These are phyloP conservation scores for Aricia artaxerxes DNA, from an alignment of 2,888 invertebrate genomes.

Conservation along the genomic window DNA sequence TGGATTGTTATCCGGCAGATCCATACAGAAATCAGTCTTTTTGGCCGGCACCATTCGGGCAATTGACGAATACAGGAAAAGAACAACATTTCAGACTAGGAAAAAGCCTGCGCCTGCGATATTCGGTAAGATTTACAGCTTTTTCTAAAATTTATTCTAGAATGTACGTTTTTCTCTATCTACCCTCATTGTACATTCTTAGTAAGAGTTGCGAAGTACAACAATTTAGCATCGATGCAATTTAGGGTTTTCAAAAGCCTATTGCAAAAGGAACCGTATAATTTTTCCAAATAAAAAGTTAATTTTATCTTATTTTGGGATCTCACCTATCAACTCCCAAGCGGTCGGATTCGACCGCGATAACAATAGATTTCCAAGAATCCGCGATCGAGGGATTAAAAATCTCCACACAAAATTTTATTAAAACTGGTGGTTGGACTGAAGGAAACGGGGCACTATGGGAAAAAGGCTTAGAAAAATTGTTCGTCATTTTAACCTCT, in stretches of 20 bases:
- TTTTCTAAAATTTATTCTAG: conserved; percentile 2
- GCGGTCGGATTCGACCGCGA: no score
- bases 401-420: no score
- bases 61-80: conserved; percentile 92
- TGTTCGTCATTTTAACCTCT: no score
- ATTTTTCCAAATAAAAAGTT: no score
- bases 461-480: no score
- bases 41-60: conserved; percentile 94
- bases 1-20: conserved; percentile 89
- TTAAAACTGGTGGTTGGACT: no score
- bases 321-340: no score
- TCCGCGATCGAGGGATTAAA: no score
- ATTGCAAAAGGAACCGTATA: no score
- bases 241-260: neutral
- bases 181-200: neutral
- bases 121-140: conserved; percentile 72
- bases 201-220: neutral
- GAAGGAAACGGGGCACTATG: no score
- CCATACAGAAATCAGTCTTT: conserved; percentile 85
- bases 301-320: no score
- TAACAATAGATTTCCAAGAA: no score
- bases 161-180: neutral
- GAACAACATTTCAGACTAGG: conserved; percentile 87
- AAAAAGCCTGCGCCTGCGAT: conserved; percentile 86
- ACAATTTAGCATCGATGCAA: neutral